Conservation (phyloP, 2,113 vertebrate genomes). For the Tachysurus fulvidraco region DNA sequence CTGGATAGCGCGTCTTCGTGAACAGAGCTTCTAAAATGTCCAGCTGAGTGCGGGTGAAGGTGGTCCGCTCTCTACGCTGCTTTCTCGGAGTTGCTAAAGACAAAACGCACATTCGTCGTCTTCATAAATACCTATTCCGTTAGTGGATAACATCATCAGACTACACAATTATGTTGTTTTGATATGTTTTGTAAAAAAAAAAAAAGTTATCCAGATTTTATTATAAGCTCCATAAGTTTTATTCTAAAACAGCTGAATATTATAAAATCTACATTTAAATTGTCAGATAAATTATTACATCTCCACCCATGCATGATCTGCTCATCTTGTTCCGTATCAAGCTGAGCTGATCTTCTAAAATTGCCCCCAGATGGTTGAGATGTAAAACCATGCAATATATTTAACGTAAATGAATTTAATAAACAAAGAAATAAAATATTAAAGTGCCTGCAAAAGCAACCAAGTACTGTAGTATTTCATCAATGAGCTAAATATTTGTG, state of each 20-base stretch:
- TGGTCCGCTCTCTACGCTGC: constrained; percentile 81
- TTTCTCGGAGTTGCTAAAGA: constrained; percentile 77
- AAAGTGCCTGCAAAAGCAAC: neutral
- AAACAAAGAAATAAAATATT: neutral
- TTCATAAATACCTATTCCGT: neutral
- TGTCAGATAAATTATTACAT: neutral
- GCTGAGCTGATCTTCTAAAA: neutral
- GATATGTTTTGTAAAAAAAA: neutral
- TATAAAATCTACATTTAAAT: neutral
- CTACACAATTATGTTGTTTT: neutral
- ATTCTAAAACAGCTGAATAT: neutral
- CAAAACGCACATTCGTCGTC: constrained; percentile 26
- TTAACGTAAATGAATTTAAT: too few species aligned
- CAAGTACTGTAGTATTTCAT: neutral
- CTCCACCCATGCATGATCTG: neutral
- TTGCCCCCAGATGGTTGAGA: neutral
- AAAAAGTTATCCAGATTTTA: neutral
- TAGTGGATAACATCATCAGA: neutral
- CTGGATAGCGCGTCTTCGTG: constrained; percentile 84
- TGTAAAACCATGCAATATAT: neutral
- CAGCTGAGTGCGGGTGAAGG: constrained; percentile 83
- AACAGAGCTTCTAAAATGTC: constrained; percentile 83
- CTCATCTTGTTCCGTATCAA: neutral
- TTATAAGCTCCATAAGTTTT: neutral
- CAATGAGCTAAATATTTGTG: neutral